A percentile compares a stretch with the other conserved stretches of the same genome.
Evolutionary conservation across 1,140 invertebrate species (phyloP).

Genomic region (Marisa cornuarietis): DNA sequence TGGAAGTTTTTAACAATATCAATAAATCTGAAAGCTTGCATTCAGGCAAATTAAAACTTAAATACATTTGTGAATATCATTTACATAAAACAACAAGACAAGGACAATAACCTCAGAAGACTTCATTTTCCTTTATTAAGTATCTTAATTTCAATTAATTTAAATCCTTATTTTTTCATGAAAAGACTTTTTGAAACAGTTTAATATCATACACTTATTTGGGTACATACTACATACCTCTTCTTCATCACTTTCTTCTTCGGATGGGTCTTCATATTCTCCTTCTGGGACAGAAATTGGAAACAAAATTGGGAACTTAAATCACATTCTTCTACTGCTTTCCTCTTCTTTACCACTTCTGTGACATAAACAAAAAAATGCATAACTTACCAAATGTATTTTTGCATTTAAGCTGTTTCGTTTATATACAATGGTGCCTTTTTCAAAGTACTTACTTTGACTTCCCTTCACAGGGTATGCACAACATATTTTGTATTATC

Average conservation of each 20-base stretch:
- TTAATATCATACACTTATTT: too few relatives aligned
- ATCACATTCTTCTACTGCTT: background rate
- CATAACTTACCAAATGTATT: background rate
- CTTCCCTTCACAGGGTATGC: background rate
- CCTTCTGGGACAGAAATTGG: constrained; percentile 2
- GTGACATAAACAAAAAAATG: background rate
- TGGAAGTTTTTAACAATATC: background rate
- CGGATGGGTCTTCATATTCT: background rate
- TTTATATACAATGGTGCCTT: background rate
- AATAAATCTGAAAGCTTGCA: background rate
- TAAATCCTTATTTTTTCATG: too few relatives aligned
- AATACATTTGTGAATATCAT: too few relatives aligned
- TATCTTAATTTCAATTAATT: too few relatives aligned
- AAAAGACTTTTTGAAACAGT: too few relatives aligned
- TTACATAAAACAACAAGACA: too few relatives aligned
- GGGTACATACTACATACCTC: background rate
- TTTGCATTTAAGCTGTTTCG: too few relatives aligned
- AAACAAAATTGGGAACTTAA: background rate
- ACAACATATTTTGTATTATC: background rate
- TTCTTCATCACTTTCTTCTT: constrained; percentile 11
- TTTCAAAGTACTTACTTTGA: background rate
- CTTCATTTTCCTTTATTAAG: too few relatives aligned
- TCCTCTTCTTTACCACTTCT: background rate
- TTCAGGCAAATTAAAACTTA: too few relatives aligned
- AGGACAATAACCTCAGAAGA: too few relatives aligned